phyloP scores from a whole-genome alignment of 1,140 invertebrate species.

The Caenorhabditis inopinata region DNA sequence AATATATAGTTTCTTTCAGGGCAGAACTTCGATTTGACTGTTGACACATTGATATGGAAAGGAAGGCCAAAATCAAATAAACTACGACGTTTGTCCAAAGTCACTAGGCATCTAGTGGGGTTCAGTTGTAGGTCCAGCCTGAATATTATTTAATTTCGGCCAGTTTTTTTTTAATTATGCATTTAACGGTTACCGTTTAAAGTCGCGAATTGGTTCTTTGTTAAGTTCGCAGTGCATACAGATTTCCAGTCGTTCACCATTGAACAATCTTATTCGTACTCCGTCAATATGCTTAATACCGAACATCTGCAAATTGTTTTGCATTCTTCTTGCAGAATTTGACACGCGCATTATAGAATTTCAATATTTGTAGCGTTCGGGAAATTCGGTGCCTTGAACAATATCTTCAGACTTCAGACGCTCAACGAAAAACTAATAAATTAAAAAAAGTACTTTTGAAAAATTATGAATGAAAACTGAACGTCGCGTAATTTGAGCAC shows the following conservation, averaged over 20 bases:
- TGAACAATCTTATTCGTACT: conserved; percentile 17
- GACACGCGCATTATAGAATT: no score
- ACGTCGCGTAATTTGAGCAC: no score
- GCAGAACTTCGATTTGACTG: not conserved
- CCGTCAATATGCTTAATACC: not conserved
- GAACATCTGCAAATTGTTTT: not conserved
- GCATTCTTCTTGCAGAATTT: no score
- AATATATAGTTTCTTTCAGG: not conserved
- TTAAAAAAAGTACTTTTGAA: no score
- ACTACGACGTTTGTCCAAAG: conserved; percentile 21
- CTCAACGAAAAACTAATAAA: no score
- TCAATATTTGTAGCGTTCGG: no score
- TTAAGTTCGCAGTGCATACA: not conserved
- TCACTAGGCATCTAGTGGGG: not conserved
- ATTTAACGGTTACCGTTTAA: not conserved
- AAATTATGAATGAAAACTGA: no score
- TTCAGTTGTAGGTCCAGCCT: not conserved
- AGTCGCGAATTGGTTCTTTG: not conserved
- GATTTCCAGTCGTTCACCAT: conserved; percentile 13
- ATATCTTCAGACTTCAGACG: no score
- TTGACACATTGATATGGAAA: not conserved
- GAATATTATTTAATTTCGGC: not conserved
- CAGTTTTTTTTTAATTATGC: no score
- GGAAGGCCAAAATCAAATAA: conserved; percentile 25
- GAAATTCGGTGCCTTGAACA: no score